phyloP scores from a whole-genome alignment of 2,797 vertebrate species.

The Lycodopsis pacificus region DNA sequence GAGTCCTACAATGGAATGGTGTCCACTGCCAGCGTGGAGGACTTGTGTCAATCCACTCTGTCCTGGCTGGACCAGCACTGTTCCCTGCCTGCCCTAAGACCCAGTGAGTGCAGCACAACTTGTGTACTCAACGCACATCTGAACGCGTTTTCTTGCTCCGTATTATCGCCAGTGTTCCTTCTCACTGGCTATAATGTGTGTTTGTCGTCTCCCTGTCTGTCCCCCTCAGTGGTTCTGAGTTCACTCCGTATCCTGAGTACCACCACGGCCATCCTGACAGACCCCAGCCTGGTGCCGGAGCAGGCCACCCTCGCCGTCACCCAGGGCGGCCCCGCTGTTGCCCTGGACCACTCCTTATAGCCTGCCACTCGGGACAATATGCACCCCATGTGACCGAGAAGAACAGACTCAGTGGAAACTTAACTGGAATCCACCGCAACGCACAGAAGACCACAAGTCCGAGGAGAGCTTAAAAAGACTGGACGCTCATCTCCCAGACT shows the following conservation, averaged over 20 bases:
- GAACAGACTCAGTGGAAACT: slow-evolving; percentile 30
- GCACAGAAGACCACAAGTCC: not conserved
- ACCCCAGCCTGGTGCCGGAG: slow-evolving; percentile 90
- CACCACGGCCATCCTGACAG: slow-evolving; percentile 92
- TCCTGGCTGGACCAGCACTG: slow-evolving; percentile 97
- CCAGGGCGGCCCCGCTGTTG: slow-evolving; percentile 61
- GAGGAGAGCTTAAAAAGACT: slow-evolving; percentile 2
- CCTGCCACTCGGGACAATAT: slow-evolving; percentile 46
- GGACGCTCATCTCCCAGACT: slow-evolving; percentile 12
- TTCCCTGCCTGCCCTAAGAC: slow-evolving; percentile 91
- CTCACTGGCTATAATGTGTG: not conserved
- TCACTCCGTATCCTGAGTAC: slow-evolving; percentile 95
- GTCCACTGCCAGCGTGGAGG: slow-evolving; percentile 92
- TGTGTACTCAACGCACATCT: not conserved
- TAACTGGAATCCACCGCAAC: not conserved
- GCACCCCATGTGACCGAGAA: slow-evolving; percentile 49
- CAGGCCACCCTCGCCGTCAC: slow-evolving; percentile 91
- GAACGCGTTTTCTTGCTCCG: not conserved
- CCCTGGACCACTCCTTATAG: slow-evolving; percentile 67
- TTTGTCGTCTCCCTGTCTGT: slow-evolving; percentile 4
- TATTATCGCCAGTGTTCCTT: not conserved
- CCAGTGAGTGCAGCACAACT: slow-evolving; percentile 85
- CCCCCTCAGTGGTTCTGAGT: slow-evolving; percentile 88
- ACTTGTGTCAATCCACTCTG: slow-evolving; percentile 92
- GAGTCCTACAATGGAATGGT: slow-evolving; percentile 98